Evolutionary conservation across 2,113 vertebrate species (phyloP).

Genomic region (Fregata magnificens): DNA sequence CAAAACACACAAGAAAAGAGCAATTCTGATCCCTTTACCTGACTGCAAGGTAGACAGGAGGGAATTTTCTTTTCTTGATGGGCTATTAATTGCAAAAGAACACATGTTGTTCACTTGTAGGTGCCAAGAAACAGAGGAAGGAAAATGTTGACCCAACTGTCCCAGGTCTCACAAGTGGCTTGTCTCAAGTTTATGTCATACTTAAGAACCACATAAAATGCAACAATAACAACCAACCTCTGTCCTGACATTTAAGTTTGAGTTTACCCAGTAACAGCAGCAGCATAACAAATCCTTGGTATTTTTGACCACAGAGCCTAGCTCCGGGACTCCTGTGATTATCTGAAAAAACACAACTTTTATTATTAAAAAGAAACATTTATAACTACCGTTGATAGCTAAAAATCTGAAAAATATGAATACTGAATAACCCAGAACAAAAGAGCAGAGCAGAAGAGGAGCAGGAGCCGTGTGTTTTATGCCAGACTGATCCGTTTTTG

Average conservation of each 20-base stretch:
- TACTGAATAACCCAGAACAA: background rate
- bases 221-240: background rate
- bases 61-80: background rate
- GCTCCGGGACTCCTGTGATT: background rate
- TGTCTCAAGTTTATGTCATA: background rate
- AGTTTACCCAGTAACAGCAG: background rate
- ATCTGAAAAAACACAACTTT: background rate
- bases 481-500: background rate
- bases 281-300: background rate
- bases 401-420: background rate
- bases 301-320: background rate
- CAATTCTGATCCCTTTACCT: background rate
- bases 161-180: background rate
- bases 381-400: rapidly evolving
- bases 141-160: background rate
- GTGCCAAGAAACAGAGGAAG: background rate
- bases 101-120: background rate
- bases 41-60: background rate
- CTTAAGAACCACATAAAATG: background rate
- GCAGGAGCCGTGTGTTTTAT: background rate
- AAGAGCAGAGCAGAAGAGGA: background rate
- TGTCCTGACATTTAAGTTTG: background rate
- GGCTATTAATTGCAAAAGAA: background rate
- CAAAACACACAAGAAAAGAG: background rate
- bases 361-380: background rate